phyloP scores from a whole-genome alignment of 2,888 invertebrate genomes.

The Euspilapteryx auroguttella region DNA sequence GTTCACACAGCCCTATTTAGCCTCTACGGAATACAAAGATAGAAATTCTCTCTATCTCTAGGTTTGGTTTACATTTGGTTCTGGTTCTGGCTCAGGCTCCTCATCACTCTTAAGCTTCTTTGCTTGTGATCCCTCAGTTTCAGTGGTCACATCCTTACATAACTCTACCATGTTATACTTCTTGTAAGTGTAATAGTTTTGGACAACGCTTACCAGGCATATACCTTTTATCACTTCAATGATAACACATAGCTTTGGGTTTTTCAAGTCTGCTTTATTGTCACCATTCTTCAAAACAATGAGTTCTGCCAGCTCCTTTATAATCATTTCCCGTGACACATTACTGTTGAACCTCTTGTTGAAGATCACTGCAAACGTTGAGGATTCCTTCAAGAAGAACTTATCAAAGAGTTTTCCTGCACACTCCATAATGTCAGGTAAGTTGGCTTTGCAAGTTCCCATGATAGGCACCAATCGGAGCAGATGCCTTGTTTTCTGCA shows the following conservation, averaged over 20 bases:
- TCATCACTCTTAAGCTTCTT: conserved; percentile 38
- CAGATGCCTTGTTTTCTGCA: conserved; percentile 75
- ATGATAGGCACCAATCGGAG: conserved; percentile 81
- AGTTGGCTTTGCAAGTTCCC: conserved; percentile 76
- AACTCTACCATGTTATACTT: conserved; percentile 84
- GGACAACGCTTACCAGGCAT: conserved; percentile 79
- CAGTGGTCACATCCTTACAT: conserved; percentile 47
- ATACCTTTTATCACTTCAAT: conserved; percentile 82
- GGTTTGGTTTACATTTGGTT: too few species aligned
- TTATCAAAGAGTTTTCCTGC: conserved; percentile 71
- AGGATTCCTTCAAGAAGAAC: conserved; percentile 71
- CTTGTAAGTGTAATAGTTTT: conserved; percentile 74
- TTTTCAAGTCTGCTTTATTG: conserved; percentile 78
- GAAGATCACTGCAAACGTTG: conserved; percentile 75
- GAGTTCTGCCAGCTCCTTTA: conserved; percentile 72
- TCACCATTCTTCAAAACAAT: conserved; percentile 68
- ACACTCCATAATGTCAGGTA: conserved; percentile 72
- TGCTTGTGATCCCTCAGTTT: conserved; percentile 35
- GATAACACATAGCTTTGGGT: conserved; percentile 75
- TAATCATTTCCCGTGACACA: conserved; percentile 70
- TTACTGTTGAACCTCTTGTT: conserved; percentile 79
- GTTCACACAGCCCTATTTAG: too few species aligned
- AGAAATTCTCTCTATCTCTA: too few species aligned
- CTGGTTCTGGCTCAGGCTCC: conserved; percentile 10
- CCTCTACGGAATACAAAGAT: too few species aligned